Percentiles rank a stretch among this genome's conserved stretches.
Conservation (phyloP, 2,113 vertebrate genomes). For the Sigmodon hispidus region DNA sequence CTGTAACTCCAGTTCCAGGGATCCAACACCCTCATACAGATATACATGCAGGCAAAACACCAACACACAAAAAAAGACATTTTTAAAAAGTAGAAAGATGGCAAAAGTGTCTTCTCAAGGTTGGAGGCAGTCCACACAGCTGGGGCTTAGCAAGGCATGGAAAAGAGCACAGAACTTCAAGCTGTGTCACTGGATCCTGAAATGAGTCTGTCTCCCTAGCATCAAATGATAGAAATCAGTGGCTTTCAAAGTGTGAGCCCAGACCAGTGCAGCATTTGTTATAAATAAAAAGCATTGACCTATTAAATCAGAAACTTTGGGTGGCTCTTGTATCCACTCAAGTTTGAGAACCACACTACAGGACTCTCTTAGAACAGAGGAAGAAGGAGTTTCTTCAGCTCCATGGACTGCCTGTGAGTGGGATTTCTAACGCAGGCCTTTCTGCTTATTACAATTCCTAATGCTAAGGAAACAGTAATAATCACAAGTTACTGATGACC, state of each 20-base stretch:
- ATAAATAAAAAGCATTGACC: not conserved
- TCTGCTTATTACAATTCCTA: not conserved
- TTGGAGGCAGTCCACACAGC: not conserved
- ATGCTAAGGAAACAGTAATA: not conserved
- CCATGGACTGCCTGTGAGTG: not conserved
- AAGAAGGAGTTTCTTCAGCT: not conserved
- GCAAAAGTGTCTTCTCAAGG: not conserved
- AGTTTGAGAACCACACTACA: not conserved
- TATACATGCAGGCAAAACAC: not conserved
- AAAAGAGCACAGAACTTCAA: not conserved
- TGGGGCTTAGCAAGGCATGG: not conserved
- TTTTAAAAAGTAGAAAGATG: not conserved
- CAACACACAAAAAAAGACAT: not conserved
- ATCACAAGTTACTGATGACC: not conserved
- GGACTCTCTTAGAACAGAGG: not conserved
- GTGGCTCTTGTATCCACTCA: not conserved
- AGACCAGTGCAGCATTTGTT: not conserved
- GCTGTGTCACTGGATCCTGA: not conserved
- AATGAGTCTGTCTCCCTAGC: not conserved
- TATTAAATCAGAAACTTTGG: not conserved
- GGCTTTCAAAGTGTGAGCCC: not conserved
- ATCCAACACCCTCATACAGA: not conserved
- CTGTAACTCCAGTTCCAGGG: not conserved
- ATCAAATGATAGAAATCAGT: not conserved
- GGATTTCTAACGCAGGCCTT: slow-evolving; percentile 46